Base-by-base conservation (phyloP, 2,888 invertebrate species). In the Pterostichus niger region DNA sequence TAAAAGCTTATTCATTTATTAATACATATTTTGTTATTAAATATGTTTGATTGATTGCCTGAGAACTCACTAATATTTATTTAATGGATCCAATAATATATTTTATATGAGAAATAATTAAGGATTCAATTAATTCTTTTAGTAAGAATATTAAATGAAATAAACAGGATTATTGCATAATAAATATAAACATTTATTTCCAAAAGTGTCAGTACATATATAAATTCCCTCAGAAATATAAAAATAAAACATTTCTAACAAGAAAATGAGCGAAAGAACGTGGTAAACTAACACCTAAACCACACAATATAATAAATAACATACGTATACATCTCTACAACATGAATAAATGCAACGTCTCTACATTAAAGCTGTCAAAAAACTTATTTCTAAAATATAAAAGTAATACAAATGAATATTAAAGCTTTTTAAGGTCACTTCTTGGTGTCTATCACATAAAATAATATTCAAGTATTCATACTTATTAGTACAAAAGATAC, bases 351-450 rank as follows among this genome's bases (percentile, higher is more conserved):
- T 64, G 68, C 68, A 71, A 71, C 44, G 17, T 71, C 33, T 64
- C 64, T 59, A 24, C 56, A 56, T 68, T 80, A 71, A 71, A 71
- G 68, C 68, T 71, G 68, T 44, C 64, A 40, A 6, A 33, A 44
- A 71, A 46, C 68, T 44, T 71, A 71, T 13, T 17, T 40, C 68
- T 71, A 71, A 52, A 13, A 46, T 46, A 46, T 10, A 73, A 73
- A 73, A 13, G 35, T 73, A 11, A 33, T 75, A 75, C 49, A 49
- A 24, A 75, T 71, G 56, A 64, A 49, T n/a, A 75, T 75, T 75
- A 81, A 81, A 81, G 81, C 81, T 81, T 71, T 54, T 17, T 71
- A 81, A 81, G 81, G 81, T 73, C 81, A 81, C 81, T 81, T 71
- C 46, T 61, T 81, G 81, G 73, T 81, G 15, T 71, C 81, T 81